phyloP scores from a whole-genome alignment of 2,888 invertebrate species.

The Aphrophora alni region DNA sequence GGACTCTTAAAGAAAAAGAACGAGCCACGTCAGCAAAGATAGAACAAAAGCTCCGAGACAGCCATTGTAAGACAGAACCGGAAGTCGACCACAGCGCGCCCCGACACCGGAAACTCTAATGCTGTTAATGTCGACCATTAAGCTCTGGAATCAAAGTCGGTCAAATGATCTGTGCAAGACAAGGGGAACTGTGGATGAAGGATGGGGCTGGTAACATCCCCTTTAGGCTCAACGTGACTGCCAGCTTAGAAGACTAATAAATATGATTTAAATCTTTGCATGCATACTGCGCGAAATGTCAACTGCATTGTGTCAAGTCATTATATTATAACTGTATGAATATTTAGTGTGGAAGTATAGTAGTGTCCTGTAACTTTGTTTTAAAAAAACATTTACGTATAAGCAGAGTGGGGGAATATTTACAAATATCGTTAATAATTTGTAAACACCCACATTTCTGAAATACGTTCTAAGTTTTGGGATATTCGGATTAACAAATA shows the following conservation, averaged over 20 bases:
- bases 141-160: slow-evolving; percentile 39
- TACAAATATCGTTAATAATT: too few species aligned
- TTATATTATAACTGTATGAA: too few species aligned
- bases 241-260: neutral
- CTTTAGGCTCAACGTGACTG: neutral
- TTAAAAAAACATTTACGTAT: too few species aligned
- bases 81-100: slow-evolving; percentile 25
- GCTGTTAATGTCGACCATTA: slow-evolving; percentile 42
- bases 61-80: slow-evolving; percentile 33
- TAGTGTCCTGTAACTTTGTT: too few species aligned
- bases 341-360: too few species aligned
- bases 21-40: slow-evolving; percentile 27
- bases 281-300: too few species aligned
- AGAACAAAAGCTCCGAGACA: slow-evolving; percentile 31
- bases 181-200: slow-evolving; percentile 11
- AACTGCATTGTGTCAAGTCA: too few species aligned
- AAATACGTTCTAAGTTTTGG: too few species aligned
- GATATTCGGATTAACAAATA: too few species aligned
- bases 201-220: neutral
- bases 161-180: slow-evolving; percentile 35
- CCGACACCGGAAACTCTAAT: slow-evolving; percentile 40
- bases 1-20: neutral
- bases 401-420: too few species aligned
- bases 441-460: too few species aligned
- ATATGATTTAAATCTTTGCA: slow-evolving; percentile 1